Evolutionary conservation across 2,113 vertebrate species (phyloP), one percentile per base, ranked within the genome.

Genomic region (Gambusia affinis): DNA sequence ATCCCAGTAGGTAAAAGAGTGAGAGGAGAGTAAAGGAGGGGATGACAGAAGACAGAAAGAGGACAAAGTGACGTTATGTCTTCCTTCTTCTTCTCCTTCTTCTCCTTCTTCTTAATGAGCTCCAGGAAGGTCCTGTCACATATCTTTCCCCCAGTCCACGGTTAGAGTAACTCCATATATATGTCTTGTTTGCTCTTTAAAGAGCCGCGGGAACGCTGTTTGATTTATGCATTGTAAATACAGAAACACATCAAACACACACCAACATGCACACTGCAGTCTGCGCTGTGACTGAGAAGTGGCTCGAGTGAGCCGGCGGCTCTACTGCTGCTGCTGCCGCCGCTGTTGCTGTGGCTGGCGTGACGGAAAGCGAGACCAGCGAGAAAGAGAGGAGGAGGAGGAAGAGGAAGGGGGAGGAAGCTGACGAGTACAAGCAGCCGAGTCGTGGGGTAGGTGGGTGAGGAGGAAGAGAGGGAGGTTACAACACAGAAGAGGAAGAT

Each of bases 321-420:
- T 39, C 78, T 83, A 51, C 79, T 63, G 85, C 86, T 86, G 84
- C 67, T 81, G 88, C 44, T 87, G 87, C 88, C 54, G 85, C 86
- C 85, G 84, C 67, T 81, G 88, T 17, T 87, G 87, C 88, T 91
- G 81, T 84, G 76, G 79, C 67, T 80, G 73, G 80, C 77, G 87
- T 85, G 85, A 86, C 80, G 83, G 84, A 67, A 85, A 84, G 79
- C 3, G 39, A 85, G 81, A 87, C 70, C 67, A 79, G 83, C 0
- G 33, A 78, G 80, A 70, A 67, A 75, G 74, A 64, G 72, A 60
- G 57, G 73, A 75, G 62, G 47, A 44, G 78, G 44, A 12, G 37
- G 61, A 28, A 71, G 83, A 67, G 76, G 75, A 3, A 65, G 83
- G 86, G 73, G 78, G 82, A 89, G 86, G 80, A 76, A 85, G 81